Evolutionary conservation across 2,797 vertebrate genomes (phyloP).

Genomic region (Pelodytes ibericus): DNA sequence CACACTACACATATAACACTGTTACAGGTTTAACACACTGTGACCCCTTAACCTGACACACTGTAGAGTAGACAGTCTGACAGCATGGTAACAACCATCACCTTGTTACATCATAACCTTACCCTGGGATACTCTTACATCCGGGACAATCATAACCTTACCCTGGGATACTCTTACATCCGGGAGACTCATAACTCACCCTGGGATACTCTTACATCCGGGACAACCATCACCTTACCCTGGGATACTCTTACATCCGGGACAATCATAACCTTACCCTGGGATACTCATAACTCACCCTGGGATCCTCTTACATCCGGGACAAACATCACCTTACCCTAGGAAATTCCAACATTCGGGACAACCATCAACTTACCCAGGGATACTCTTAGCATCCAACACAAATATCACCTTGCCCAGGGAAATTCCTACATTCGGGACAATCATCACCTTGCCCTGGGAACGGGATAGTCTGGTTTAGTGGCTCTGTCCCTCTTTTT

Average conservation of each 20-base stretch:
- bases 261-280: constrained; percentile 6
- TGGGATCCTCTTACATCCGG: background rate
- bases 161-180: background rate
- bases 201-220: background rate
- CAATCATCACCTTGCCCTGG: no score
- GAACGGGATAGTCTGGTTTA: no score
- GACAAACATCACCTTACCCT: constrained; percentile 9
- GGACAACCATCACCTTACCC: background rate
- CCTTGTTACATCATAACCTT: no score
- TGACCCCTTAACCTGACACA: no score
- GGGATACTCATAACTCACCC: background rate
- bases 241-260: background rate
- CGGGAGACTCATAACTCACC: background rate
- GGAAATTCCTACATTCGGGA: background rate
- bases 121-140: background rate
- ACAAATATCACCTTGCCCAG: no score
- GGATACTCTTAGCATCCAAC: no score
- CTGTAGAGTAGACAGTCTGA: no score
- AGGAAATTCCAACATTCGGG: background rate
- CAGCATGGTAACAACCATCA: background rate
- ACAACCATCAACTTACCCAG: background rate
- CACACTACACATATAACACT: no score
- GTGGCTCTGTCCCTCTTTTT: no score
- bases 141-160: background rate
- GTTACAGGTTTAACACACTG: no score